A percentile compares a stretch with the other conserved stretches of the same genome.
phyloP scores from a whole-genome alignment of 1,140 invertebrate species.

The Bombus picipes region DNA sequence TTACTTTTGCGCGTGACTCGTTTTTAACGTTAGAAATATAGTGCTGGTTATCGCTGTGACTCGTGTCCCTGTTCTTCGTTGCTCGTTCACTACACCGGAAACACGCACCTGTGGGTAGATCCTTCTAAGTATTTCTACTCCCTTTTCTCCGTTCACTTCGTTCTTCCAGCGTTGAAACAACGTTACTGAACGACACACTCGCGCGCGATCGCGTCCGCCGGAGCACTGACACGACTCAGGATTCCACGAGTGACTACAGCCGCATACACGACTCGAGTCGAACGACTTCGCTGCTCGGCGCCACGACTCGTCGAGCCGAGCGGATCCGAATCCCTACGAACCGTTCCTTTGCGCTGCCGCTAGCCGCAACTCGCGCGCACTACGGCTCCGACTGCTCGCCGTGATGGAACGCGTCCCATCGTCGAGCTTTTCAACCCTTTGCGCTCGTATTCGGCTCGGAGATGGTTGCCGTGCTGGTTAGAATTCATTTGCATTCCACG shows the following conservation, averaged over 20 bases:
- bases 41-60: no score
- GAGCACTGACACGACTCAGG: conserved; percentile 63
- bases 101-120: conserved; percentile 2
- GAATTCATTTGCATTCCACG: no score
- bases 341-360: conserved; percentile 13
- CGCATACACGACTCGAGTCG: conserved; percentile 46
- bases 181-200: conserved; percentile 17
- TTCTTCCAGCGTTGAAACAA: no score
- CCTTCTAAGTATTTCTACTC: not conserved
- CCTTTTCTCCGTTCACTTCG: no score
- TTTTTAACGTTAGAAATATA: not conserved
- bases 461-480: no score
- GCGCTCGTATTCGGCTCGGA: no score
- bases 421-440: not conserved
- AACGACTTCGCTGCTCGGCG: conserved; percentile 52
- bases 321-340: conserved; percentile 57
- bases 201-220: conserved; percentile 59
- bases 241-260: conserved; percentile 59
- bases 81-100: not conserved
- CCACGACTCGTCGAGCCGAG: conserved; percentile 51
- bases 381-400: conserved; percentile 42
- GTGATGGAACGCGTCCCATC: not conserved
- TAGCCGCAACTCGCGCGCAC: conserved; percentile 23
- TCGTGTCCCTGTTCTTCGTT: no score
- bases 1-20: not conserved